Conservation (phyloP, 1,140 invertebrate species). For the Pseudoatta argentina region DNA sequence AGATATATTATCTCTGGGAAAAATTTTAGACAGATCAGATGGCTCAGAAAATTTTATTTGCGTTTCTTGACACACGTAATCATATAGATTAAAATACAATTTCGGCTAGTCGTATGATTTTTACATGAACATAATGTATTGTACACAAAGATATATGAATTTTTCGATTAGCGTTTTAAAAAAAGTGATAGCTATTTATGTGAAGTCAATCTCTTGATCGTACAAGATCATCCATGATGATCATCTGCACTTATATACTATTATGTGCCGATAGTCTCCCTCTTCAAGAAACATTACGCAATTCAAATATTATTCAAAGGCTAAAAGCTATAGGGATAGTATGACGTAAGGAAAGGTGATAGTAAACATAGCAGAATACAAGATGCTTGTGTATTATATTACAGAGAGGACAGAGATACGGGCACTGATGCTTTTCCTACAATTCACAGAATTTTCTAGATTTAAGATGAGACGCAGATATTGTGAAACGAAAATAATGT, state of each 20-base stretch:
- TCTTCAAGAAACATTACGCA: conserved; percentile 83
- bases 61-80: not conserved
- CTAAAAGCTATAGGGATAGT: conserved; percentile 83
- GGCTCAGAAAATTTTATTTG: conserved; percentile 24
- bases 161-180: not conserved
- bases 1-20: conserved; percentile 6
- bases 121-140: not conserved
- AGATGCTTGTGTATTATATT: conserved; percentile 77
- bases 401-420: conserved; percentile 70
- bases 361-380: conserved; percentile 69
- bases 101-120: not conserved
- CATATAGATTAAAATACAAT: not conserved
- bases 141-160: not conserved
- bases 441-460: conserved; percentile 32
- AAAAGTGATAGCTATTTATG: conserved; percentile 14
- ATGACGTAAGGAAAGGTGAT: conserved; percentile 79
- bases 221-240: conserved; percentile 70
- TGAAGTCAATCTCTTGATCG: conserved; percentile 81
- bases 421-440: conserved; percentile 42
- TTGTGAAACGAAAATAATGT: not conserved
- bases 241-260: conserved; percentile 78
- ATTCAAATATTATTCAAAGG: conserved; percentile 87
- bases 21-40: not conserved
- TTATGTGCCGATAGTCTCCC: conserved; percentile 66
- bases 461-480: not conserved